A percentile compares a stretch with the other conserved stretches of the same genome.
These are phyloP conservation scores for Antheraea yamamai DNA, from an alignment of 2,888 invertebrate genomes.

Conservation along the genomic window DNA sequence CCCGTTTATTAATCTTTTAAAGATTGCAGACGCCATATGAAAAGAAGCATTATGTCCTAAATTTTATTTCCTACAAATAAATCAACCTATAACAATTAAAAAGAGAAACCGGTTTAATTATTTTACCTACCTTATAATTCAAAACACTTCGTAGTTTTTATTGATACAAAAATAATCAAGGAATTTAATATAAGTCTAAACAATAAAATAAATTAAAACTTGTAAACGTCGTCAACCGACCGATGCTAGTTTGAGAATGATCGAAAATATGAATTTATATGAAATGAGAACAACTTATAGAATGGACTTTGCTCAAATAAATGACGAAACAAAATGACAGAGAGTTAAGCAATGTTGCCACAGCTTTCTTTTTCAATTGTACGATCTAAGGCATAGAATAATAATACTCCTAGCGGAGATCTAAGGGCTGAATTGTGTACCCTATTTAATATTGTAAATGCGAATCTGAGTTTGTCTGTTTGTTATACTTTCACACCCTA, in stretches of 20 bases:
- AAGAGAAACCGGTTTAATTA: not conserved
- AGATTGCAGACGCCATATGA: too few species aligned
- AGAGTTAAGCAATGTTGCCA: not conserved
- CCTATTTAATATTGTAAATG: too few species aligned
- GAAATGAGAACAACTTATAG: slow-evolving; percentile 18
- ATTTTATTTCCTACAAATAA: too few species aligned
- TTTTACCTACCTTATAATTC: slow-evolving; percentile 6
- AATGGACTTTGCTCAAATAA: slow-evolving; percentile 36
- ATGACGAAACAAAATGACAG: slow-evolving; percentile 25
- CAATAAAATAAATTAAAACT: slow-evolving; percentile 4
- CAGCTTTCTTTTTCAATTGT: not conserved
- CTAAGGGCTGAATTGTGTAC: too few species aligned
- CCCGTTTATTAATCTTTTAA: too few species aligned
- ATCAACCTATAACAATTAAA: too few species aligned
- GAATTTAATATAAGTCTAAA: not conserved
- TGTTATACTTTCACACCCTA: too few species aligned
- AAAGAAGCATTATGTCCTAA: too few species aligned
- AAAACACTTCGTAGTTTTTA: not conserved
- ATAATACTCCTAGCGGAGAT: not conserved
- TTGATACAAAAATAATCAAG: slow-evolving; percentile 4
- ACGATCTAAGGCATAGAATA: not conserved
- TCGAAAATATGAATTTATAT: not conserved
- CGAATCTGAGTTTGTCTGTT: too few species aligned
- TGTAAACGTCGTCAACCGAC: slow-evolving; percentile 2
- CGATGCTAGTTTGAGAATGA: not conserved